These are phyloP conservation scores for Sthenelais limicola DNA, from an alignment of 2,888 invertebrate species.

Conservation along the genomic window DNA sequence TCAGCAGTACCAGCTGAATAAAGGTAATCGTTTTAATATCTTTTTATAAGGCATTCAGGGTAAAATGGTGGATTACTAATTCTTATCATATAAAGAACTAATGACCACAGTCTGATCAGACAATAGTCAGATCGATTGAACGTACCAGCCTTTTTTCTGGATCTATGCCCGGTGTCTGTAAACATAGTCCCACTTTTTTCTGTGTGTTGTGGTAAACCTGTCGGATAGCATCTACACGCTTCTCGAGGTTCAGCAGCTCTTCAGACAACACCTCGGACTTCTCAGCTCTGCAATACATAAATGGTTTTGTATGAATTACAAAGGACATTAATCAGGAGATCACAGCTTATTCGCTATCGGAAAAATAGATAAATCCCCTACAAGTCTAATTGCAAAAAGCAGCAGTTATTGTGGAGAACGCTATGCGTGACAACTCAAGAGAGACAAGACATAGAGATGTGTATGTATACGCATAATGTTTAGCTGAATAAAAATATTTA, in stretches of 20 bases:
- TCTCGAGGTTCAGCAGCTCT: slow-evolving; percentile 86
- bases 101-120: not conserved
- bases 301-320: too few relatives aligned
- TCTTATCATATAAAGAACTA: not conserved
- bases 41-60: not conserved
- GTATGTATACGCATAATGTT: too few relatives aligned
- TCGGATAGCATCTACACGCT: slow-evolving; percentile 85
- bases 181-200: slow-evolving; percentile 73
- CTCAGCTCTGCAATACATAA: slow-evolving; percentile 84
- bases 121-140: slow-evolving; percentile 32
- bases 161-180: slow-evolving; percentile 74
- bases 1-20: not conserved
- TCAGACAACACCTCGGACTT: slow-evolving; percentile 87
- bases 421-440: too few relatives aligned
- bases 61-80: not conserved
- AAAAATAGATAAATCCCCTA: too few relatives aligned
- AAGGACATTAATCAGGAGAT: too few relatives aligned
- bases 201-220: slow-evolving; percentile 76
- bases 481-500: too few relatives aligned
- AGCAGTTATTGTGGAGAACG: too few relatives aligned
- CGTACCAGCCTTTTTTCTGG: slow-evolving; percentile 81
- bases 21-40: not conserved
- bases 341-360: too few relatives aligned
- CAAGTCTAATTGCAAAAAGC: too few relatives aligned
- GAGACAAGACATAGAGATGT: too few relatives aligned